Percentiles rank a stretch among this genome's conserved stretches.
phyloP scores from a whole-genome alignment of 37 sponge, comb jelly and placozoan species.

The Theonella swinhoei region DNA sequence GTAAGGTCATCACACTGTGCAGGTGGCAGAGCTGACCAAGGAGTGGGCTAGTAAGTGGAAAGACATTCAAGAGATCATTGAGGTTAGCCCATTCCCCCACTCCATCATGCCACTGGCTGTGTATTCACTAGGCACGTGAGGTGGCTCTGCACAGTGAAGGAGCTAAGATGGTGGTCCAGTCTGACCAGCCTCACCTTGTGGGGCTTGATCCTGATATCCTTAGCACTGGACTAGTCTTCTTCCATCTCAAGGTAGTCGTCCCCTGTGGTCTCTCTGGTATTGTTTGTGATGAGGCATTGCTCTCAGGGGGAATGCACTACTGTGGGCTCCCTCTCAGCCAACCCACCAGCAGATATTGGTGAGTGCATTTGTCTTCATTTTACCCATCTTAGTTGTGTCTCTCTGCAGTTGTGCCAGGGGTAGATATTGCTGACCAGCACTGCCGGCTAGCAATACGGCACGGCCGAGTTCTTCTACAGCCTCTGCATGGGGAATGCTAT shows the following conservation, averaged over 20 bases:
- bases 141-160: constrained; percentile 85
- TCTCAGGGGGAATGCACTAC: constrained; percentile 1
- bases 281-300: neutral
- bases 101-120: neutral
- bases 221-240: constrained; percentile 83
- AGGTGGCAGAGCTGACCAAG: constrained; percentile 80
- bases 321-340: neutral
- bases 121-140: constrained; percentile 58
- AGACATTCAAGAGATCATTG: constrained; percentile 80
- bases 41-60: constrained; percentile 88
- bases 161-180: constrained; percentile 83
- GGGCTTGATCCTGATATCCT: constrained; percentile 76
- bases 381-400: no score
- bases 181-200: constrained; percentile 83
- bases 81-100: constrained; percentile 57
- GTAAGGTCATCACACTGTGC: neutral
- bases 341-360: neutral
- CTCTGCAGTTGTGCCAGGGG: constrained; percentile 38
- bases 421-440: constrained; percentile 37
- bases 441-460: constrained; percentile 43
- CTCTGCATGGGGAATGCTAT: constrained; percentile 53
- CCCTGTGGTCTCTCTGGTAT: neutral
- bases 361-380: no score
- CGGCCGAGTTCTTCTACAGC: constrained; percentile 39
- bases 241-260: constrained; percentile 67